Conservation (phyloP, 2,888 invertebrate species). For the Auanema sp. region DNA sequence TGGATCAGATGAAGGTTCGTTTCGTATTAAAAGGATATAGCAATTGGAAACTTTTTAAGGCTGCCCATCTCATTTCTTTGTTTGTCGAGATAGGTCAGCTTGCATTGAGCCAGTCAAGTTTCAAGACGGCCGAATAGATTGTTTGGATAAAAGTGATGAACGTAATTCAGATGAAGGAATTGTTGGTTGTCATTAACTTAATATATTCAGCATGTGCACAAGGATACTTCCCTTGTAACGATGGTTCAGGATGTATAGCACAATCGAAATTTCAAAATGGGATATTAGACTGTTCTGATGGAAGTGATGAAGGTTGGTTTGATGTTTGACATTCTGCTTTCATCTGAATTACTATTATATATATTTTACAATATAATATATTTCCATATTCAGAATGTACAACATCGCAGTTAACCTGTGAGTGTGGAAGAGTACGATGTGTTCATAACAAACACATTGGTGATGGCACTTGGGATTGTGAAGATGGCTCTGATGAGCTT, state of each 20-base stretch:
- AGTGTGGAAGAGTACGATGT: conserved; percentile 67
- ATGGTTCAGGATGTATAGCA: conserved; percentile 63
- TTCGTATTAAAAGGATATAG: neutral
- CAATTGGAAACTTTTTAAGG: conserved; percentile 23
- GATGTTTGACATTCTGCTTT: neutral
- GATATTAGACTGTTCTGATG: conserved; percentile 66
- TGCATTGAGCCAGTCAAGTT: conserved; percentile 52
- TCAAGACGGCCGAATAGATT: conserved; percentile 51
- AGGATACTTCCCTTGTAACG: conserved; percentile 65
- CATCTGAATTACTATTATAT: neutral
- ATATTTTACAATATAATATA: neutral
- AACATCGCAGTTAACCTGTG: conserved; percentile 65
- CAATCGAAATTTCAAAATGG: conserved; percentile 65
- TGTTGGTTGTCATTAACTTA: no score
- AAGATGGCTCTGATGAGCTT: conserved; percentile 48
- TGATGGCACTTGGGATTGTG: conserved; percentile 63
- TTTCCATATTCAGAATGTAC: conserved; percentile 63
- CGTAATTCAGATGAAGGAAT: conserved; percentile 44
- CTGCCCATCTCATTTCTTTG: conserved; percentile 56
- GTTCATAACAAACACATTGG: conserved; percentile 63
- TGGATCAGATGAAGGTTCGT: conserved; percentile 56
- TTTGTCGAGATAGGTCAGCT: conserved; percentile 50
- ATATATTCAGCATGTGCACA: conserved; percentile 63
- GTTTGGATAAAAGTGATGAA: conserved; percentile 65
- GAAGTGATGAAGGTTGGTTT: conserved; percentile 65